Base-by-base conservation (phyloP, 2,888 invertebrate species). In the Koerneria pararmatus region DNA sequence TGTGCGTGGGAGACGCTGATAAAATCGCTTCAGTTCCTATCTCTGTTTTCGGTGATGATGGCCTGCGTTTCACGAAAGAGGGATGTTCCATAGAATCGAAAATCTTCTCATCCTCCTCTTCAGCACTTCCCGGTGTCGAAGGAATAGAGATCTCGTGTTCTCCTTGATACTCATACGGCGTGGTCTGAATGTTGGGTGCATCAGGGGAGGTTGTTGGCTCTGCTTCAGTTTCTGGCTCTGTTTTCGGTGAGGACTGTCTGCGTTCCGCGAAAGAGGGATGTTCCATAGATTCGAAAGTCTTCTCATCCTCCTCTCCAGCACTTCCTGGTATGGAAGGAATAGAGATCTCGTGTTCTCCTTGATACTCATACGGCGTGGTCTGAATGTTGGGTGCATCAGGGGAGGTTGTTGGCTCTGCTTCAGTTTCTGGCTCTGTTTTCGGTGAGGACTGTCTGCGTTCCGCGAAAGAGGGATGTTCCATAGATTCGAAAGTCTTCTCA, bases 221-320 rank as follows among this genome's bases (percentile, higher is more conserved):
- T 51, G 58, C 24, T 61, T 65, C 34, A 67, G 67, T 8, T 65
- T 54, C 64, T 69, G 6, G 68, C 61, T 34, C 59, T 65, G 32
- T 65, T 67, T 61, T 68, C 60, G 57, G 68, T 35, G 53, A 57
- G 67, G 64, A 67, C 58, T 57, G 64, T n/a, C 57, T 31, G 15
- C 15, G n/a, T 11, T 65, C 58, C 48, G 58, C 59, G 32, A 27
- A 53, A n/a, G n/a, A 34, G 51, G 32, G 41, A 5, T 62, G 27
- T 19, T 62, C 62, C n/a, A 35, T 27, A 3, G 35, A 32, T 22
- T 60, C 60, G 58, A 37, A 41, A n/a, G n/a, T n/a, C n/a, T n/a
- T n/a, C n/a, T n/a, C n/a, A n/a, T n/a, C n/a, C n/a, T n/a, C n/a
- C n/a, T n/a, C n/a, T n/a, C n/a, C n/a, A n/a, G n/a, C n/a, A n/a